phyloP scores from a whole-genome alignment of 2,113 vertebrate species.

The Promerops cafer region DNA sequence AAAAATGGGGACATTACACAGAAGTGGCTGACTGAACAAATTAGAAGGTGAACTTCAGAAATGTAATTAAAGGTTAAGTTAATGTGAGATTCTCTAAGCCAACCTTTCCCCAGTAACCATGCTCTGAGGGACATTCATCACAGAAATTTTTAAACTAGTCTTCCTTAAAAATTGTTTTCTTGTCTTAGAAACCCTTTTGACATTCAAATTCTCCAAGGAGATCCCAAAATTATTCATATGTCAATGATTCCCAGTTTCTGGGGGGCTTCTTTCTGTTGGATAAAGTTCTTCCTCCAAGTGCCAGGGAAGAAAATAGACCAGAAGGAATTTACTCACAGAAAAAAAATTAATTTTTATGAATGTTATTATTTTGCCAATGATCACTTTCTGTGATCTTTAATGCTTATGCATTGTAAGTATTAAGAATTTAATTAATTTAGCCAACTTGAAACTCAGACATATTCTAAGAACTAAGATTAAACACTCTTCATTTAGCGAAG shows the following conservation, averaged over 20 bases:
- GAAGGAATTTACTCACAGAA: background rate
- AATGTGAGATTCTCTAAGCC: background rate
- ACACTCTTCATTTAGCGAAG: background rate
- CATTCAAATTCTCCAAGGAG: background rate
- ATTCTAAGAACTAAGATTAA: background rate
- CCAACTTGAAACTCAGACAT: background rate
- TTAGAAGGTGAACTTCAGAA: slow-evolving; percentile 18
- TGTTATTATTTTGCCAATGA: background rate
- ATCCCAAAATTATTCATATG: background rate
- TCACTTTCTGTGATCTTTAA: background rate
- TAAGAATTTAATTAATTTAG: background rate
- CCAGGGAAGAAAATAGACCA: background rate
- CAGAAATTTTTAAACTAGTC: background rate
- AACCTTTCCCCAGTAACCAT: background rate
- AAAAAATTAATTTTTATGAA: background rate
- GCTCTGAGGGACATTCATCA: background rate
- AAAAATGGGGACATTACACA: background rate
- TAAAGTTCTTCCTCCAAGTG: background rate
- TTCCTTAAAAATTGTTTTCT: background rate
- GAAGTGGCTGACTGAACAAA: background rate
- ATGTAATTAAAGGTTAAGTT: slow-evolving; percentile 10
- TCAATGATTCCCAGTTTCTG: background rate
- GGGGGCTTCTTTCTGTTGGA: background rate
- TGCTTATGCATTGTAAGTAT: background rate
- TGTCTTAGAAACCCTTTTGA: background rate